phyloP scores from a whole-genome alignment of 2,113 vertebrate genomes.

The Hypomesus transpacificus region DNA sequence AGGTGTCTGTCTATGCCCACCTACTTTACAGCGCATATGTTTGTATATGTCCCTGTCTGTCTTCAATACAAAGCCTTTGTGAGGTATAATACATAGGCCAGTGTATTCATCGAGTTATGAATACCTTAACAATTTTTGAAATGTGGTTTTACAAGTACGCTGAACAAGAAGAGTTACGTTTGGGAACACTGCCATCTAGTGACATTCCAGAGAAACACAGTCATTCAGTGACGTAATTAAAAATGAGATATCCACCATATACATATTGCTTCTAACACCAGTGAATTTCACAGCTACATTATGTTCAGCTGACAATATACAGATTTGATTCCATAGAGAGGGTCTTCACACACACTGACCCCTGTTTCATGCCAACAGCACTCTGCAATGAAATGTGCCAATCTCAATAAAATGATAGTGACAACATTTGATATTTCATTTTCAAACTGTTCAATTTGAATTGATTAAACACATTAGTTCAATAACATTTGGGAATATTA shows the following conservation, averaged over 20 bases:
- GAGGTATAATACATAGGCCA: not conserved
- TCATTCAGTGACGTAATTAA: not conserved
- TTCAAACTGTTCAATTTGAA: too few relatives aligned
- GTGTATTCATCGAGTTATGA: not conserved
- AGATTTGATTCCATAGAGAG: not conserved
- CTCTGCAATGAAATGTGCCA: not conserved
- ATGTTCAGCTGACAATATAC: not conserved
- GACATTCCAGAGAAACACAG: conserved; percentile 3
- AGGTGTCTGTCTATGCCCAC: not conserved
- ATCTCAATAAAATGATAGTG: not conserved
- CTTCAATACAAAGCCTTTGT: not conserved
- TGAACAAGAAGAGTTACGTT: not conserved
- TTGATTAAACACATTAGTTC: too few relatives aligned
- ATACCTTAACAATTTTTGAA: not conserved
- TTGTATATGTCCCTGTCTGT: not conserved
- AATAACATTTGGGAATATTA: too few relatives aligned
- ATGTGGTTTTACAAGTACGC: not conserved
- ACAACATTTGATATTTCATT: not conserved
- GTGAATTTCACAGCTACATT: conserved; percentile 1
- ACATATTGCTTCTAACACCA: not conserved
- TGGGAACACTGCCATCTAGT: not conserved
- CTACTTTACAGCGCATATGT: not conserved
- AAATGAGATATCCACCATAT: not conserved
- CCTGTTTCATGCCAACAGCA: not conserved
- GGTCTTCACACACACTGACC: not conserved